Evolutionary conservation across 2,113 vertebrate species (phyloP).

Genomic region (Calyptommatus sinebrachiatus): DNA sequence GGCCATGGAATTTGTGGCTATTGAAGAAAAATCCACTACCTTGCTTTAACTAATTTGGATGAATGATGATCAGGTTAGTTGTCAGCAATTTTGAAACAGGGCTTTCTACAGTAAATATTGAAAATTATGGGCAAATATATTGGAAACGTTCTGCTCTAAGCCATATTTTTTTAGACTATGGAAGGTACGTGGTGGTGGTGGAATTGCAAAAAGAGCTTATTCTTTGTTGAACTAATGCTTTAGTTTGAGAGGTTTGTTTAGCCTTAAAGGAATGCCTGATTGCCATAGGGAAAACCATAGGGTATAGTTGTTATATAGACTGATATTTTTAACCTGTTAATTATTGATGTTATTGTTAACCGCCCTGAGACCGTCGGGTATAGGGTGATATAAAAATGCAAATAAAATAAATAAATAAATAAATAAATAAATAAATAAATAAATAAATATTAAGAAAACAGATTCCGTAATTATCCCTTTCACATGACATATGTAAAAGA

Average conservation of each 20-base stretch:
- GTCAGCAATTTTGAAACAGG: not conserved
- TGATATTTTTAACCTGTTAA: too few species aligned
- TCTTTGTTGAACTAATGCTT: not conserved
- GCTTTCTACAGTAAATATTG: not conserved
- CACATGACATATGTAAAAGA: conserved; percentile 33
- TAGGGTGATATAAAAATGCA: too few species aligned
- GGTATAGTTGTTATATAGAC: not conserved
- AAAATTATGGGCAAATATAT: not conserved
- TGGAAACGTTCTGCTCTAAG: not conserved
- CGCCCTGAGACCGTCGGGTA: too few species aligned
- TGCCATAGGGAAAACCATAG: conserved; percentile 20
- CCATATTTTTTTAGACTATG: not conserved
- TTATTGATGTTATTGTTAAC: too few species aligned
- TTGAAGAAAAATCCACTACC: not conserved
- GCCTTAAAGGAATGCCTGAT: not conserved
- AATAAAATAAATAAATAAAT: too few species aligned
- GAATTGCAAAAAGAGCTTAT: not conserved
- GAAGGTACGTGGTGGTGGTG: not conserved
- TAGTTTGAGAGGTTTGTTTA: not conserved
- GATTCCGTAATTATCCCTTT: conserved; percentile 17
- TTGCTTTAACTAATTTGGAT: not conserved
- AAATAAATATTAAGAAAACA: conserved; percentile 34
- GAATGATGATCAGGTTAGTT: not conserved
- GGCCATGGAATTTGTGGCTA: not conserved
- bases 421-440: too few species aligned